phyloP scores from a whole-genome alignment of 2,888 invertebrate species.

The Gymnosoma rotundatum region DNA sequence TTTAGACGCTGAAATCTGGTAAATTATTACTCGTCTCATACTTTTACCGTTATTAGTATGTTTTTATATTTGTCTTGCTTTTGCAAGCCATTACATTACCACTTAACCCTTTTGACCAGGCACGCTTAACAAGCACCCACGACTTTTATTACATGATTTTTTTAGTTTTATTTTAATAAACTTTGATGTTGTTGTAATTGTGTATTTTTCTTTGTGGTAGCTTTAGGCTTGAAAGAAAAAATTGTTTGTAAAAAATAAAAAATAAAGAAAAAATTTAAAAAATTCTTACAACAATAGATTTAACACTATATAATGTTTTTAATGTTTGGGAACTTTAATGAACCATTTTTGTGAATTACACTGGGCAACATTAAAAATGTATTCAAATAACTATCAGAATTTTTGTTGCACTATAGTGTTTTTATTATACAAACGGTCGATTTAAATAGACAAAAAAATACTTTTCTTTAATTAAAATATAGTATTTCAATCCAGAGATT shows the following conservation, averaged over 20 bases:
- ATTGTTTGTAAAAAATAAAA: conserved; percentile 4
- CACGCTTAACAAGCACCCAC: conserved; percentile 64
- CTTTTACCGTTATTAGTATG: conserved; percentile 27
- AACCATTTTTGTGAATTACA: too few species aligned
- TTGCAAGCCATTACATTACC: conserved; percentile 50
- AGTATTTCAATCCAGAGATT: too few species aligned
- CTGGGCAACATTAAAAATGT: too few species aligned
- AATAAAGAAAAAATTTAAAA: too few species aligned
- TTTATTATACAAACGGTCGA: too few species aligned
- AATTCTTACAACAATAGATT: conserved; percentile 37
- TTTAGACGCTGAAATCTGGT: conserved; percentile 11
- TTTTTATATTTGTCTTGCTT: conserved; percentile 1
- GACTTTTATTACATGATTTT: conserved; percentile 48
- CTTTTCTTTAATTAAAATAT: too few species aligned
- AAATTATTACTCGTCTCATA: conserved; percentile 22
- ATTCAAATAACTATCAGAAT: too few species aligned
- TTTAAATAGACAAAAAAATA: too few species aligned
- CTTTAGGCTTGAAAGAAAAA: conserved; percentile 27
- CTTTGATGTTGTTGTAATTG: background rate
- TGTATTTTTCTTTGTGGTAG: conserved; percentile 2
- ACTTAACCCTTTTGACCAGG: conserved; percentile 63
- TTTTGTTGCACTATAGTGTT: too few species aligned
- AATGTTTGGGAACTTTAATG: too few species aligned
- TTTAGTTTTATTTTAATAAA: background rate
- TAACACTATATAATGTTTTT: conserved; percentile 14